Base-by-base conservation (phyloP, 1,140 invertebrate species). In the Drosophila cardini region DNA sequence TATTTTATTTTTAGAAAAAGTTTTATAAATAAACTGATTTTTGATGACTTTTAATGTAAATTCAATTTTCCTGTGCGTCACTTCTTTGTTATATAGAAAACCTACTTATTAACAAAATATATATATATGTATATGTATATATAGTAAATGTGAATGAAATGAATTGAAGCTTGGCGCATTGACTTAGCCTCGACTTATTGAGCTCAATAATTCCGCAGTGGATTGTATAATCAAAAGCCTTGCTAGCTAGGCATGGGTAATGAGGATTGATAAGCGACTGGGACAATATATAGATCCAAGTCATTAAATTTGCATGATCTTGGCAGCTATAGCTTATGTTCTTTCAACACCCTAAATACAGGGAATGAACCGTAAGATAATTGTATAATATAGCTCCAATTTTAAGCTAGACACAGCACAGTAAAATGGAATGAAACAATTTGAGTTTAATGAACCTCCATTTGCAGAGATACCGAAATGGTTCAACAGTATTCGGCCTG, bases 401-500 rank as follows among this genome's bases (percentile, higher is more conserved):
- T 60, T 55, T 48, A 60, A 62, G 46, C 45, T 62, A 50, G 32
- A 62, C 32, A 16, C 48, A 52, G 0, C 7, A 32, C 8, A 4
- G 34, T 10, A 46, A 56, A 71, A 13, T 32, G 68, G n/a, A 46
- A 36, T 9, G 61, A 69, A 79, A 75, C 46, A 48, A 1, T 30
- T 7, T 18, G 18, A 48, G 83, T 89, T 86, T 61, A 87, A 13
- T 79, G 84, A 86, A 79, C 72, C 69, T 26, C 34, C 34, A 7
- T 5, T 18, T 32, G 50, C 42, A 32, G 40, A 45, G 40, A 71
- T 61, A 70, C 15, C 34, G 34, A 21, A 8, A 91, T 90, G 85
- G 76, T 90, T 38, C 78, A 76, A 13, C 73, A 87, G 32, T 21
- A 78, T 34, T 85, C 86, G 45, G 90, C 90, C 38, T 92, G 91